Base-by-base conservation (phyloP, 2,888 invertebrate species). In the Ornithoptera alexandrae region DNA sequence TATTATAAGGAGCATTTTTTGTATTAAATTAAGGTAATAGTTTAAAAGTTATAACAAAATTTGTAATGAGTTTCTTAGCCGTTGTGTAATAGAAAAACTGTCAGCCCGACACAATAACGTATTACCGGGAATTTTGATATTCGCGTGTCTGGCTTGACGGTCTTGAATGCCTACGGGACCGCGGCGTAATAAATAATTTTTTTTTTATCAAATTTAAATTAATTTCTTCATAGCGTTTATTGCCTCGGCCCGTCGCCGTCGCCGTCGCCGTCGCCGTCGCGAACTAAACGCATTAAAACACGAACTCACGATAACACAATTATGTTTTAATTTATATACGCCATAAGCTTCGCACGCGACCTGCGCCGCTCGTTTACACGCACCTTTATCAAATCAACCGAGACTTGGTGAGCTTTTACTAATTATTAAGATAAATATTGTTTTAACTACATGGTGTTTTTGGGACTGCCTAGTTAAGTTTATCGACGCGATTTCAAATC, bases 241-340 rank as follows among this genome's bases (percentile, higher is more conserved):
- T 84, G 81, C 82, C 79, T 81, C 81, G 74, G 76, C 77, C 69
- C 69, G 69, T 69, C 69, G 65, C 57, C 65, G 69, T 68, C 68
- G 62, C 69, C 69, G 65, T 69, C 69, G 65, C 57, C 65, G 69
- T 64, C 68, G 62, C 79, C 75, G 82, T 80, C 79, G 79, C 77
- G 75, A 77, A 80, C 79, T 81, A 81, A 83, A 88, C 84, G 86
- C 84, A 87, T 88, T 87, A 90, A 87, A 85, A 85, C 87, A 85
- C 85, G 85, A 85, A 89, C 90, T 90, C 91, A 91, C 92, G 92
- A 92, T 91, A 92, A 89, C 85, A 90, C 92, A 92, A 92, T 92
- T 92, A 92, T 87, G 87, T 90, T 91, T 90, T 92, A 92, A 92
- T 92, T 92, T 92, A 92, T 92, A 92, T 89, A 81, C 88, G 83